Base-by-base conservation (phyloP, 2,797 vertebrate species). In the Sphaeramia orbicularis region DNA sequence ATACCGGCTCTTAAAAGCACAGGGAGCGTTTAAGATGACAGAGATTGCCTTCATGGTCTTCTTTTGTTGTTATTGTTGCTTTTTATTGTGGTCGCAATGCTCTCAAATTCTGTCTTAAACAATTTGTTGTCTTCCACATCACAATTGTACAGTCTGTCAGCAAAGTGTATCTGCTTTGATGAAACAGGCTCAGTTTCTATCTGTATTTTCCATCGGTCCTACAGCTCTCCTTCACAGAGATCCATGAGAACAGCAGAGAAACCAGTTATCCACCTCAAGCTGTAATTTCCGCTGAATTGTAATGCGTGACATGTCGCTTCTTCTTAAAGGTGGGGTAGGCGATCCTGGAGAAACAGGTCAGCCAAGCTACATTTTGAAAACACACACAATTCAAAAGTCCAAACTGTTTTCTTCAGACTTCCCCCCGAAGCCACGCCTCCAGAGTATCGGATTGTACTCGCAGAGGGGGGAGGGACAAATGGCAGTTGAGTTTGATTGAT, bases 1-100 rank as follows among this genome's bases (percentile, higher is more conserved):
- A 80, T 49, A 40, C 36, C 4, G 40, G 36, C 63, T 60, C 71
- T 58, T 77, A 63, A 78, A 79, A 73, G 69, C 81, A 68, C 50
- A 47, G 36, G 27, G 18, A 61, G 59, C 41, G 1, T 62, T 84
- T 81, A 58, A 75, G 74, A 58, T 21, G 68, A 63, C 61, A 58
- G n/a, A 57, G 63, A 77, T 85, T 62, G 37, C 37, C 72, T 47
- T 36, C 32, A 4, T 15, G 45, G 38, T 74, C 40, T 24, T 50
- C 30, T 32, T 32, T 32, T 32, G 30, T 32, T 32, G 30, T 32
- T 32, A 30, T 14, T 38, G 48, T 68, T 58, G 21, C 12, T n/a
- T 37, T 76, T 63, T 38, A 12, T 35, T 65, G 15, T 42, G 30
- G 65, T 59, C 43, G 62, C 18, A 1, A 6, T 12, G 55, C 42